phyloP scores from a whole-genome alignment of 1,140 invertebrate species.

The Amphibalanus amphitrite region DNA sequence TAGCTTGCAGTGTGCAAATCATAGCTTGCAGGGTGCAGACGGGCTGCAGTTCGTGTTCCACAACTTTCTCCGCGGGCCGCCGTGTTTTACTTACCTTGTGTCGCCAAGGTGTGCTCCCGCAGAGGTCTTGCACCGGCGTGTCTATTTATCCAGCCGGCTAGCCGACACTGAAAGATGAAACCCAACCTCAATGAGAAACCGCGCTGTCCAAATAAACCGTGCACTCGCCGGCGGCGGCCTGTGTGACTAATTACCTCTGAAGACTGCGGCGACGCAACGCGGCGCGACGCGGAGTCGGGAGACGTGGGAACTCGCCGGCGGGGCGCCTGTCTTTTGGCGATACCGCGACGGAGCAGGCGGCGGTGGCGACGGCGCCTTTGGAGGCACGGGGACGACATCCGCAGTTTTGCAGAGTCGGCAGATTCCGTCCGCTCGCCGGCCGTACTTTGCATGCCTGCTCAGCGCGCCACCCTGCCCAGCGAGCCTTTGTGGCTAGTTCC shows the following conservation, averaged over 20 bases:
- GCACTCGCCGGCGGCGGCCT: background rate
- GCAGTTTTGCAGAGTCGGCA: background rate
- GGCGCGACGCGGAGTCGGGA: background rate
- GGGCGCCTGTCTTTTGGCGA: background rate
- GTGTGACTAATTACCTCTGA: background rate
- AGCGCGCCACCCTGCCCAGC: background rate
- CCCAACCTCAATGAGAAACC: slow-evolving; percentile 1
- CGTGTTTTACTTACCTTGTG: too few species aligned
- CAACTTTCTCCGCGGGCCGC: too few species aligned
- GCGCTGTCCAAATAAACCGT: background rate
- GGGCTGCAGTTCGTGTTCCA: too few species aligned
- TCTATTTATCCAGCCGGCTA: background rate
- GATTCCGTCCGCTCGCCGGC: background rate
- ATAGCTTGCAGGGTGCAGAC: too few species aligned
- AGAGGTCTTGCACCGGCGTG: background rate
- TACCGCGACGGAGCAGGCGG: background rate
- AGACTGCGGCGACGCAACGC: background rate
- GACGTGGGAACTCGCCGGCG: background rate
- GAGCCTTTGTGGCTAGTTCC: background rate
- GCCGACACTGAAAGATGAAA: background rate
- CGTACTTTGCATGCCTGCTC: background rate
- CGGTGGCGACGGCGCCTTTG: background rate
- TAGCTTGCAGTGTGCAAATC: too few species aligned
- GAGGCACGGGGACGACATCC: too few species aligned
- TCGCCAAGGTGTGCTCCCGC: background rate